phyloP scores from a whole-genome alignment of 2,113 vertebrate species.

The Callionymus lyra region DNA sequence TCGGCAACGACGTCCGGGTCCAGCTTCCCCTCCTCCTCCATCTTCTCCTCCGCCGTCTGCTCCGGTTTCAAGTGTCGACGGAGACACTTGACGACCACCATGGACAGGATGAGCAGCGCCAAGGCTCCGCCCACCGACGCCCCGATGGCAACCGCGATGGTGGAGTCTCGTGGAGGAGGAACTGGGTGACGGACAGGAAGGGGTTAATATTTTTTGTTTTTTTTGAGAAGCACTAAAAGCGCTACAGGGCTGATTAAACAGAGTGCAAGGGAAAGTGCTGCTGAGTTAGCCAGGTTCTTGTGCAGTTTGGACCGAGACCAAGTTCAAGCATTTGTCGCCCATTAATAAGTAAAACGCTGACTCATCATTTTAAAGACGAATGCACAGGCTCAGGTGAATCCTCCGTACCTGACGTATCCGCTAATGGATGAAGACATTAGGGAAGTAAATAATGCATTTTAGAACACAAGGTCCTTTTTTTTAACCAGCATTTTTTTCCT shows the following conservation, averaged over 20 bases:
- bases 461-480: no score
- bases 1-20: constrained; percentile 82
- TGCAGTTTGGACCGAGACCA: constrained; percentile 13
- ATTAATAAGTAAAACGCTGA: constrained; percentile 59
- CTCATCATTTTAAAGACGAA: constrained; percentile 18
- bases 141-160: constrained; percentile 85
- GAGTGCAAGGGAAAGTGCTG: constrained; percentile 42
- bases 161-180: constrained; percentile 85
- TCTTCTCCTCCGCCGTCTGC: constrained; percentile 90
- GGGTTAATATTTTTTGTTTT: constrained; percentile 22
- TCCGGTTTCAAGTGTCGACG: constrained; percentile 88
- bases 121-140: constrained; percentile 87
- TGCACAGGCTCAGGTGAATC: no score
- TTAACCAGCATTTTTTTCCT: no score
- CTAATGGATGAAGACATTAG: no score
- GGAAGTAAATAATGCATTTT: no score
- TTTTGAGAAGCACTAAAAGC: constrained; percentile 38
- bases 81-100: constrained; percentile 90
- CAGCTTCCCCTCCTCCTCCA: constrained; percentile 89
- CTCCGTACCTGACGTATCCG: no score
- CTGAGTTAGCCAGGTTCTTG: constrained; percentile 25
- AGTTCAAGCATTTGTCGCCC: constrained; percentile 35
- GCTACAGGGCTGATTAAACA: constrained; percentile 41
- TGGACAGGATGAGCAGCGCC: constrained; percentile 86
- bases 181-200: constrained; percentile 58